Conservation (phyloP, 2,113 vertebrate species). For the Rhizomys pruinosus region DNA sequence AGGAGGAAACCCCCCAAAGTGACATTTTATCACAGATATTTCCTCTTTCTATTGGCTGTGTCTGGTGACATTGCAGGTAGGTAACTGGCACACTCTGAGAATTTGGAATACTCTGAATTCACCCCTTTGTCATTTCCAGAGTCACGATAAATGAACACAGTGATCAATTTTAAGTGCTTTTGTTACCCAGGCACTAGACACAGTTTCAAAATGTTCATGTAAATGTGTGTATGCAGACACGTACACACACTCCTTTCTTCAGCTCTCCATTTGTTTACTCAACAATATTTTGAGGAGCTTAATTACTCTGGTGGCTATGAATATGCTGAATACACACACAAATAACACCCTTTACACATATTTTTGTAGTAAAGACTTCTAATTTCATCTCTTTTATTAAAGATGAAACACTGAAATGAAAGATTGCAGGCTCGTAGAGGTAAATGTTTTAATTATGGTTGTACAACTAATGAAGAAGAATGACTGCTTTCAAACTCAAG, state of each 20-base stretch:
- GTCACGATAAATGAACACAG: not conserved
- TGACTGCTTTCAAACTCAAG: not conserved
- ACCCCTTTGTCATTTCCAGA: not conserved
- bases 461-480: slow-evolving; percentile 4
- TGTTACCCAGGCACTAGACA: not conserved
- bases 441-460: not conserved
- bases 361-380: slow-evolving; percentile 9
- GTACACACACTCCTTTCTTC: not conserved
- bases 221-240: not conserved
- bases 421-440: slow-evolving; percentile 32
- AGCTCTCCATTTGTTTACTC: not conserved
- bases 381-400: slow-evolving; percentile 23
- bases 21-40: not conserved
- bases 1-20: not conserved
- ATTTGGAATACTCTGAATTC: not conserved
- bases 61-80: not conserved
- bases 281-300: not conserved
- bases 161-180: not conserved
- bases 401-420: slow-evolving; percentile 36
- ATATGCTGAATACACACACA: not conserved
- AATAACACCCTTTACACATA: not conserved
- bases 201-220: not conserved
- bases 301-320: not conserved
- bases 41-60: not conserved
- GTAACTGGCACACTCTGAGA: not conserved